Evolutionary conservation across 2,888 invertebrate species (phyloP).

Genomic region (Trichacis sp.): DNA sequence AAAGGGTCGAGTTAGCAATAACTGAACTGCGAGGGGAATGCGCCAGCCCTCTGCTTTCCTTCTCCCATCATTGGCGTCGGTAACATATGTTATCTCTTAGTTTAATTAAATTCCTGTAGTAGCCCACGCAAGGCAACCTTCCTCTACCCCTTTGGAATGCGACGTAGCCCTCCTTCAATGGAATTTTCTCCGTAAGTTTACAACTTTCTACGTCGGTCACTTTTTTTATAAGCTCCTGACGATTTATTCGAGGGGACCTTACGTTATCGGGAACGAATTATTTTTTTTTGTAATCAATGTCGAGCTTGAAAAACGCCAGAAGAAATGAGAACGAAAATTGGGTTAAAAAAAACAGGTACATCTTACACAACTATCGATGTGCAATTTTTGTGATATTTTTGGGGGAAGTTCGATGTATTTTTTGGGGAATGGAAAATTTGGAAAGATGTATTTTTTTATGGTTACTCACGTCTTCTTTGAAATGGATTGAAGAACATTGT

Average conservation of each 20-base stretch:
- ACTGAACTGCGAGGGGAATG: conserved; percentile 55
- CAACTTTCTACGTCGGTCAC: conserved; percentile 9
- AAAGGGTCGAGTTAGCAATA: conserved; percentile 62
- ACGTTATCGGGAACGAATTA: too few species aligned
- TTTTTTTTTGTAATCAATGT: too few species aligned
- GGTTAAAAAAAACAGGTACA: too few species aligned
- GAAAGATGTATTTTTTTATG: too few species aligned
- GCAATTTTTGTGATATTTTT: too few species aligned
- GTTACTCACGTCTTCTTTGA: conserved; percentile 90
- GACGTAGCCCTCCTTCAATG: conserved; percentile 37
- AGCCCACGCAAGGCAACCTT: conserved; percentile 45
- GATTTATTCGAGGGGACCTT: too few species aligned
- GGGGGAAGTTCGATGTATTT: too few species aligned
- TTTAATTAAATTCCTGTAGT: conserved; percentile 76
- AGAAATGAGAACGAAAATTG: too few species aligned
- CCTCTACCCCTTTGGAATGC: conserved; percentile 58
- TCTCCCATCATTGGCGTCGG: conserved; percentile 51
- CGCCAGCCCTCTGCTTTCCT: conserved; percentile 35
- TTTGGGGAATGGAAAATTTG: too few species aligned
- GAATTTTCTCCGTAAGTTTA: conserved; percentile 20
- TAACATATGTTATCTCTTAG: conserved; percentile 70
- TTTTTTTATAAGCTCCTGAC: conserved; percentile 4
- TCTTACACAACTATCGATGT: too few species aligned
- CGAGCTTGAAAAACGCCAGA: too few species aligned
- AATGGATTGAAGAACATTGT: conserved; percentile 97